Base-by-base conservation (phyloP, 1,140 invertebrate genomes). In the Thalassaphorura encarpata region DNA sequence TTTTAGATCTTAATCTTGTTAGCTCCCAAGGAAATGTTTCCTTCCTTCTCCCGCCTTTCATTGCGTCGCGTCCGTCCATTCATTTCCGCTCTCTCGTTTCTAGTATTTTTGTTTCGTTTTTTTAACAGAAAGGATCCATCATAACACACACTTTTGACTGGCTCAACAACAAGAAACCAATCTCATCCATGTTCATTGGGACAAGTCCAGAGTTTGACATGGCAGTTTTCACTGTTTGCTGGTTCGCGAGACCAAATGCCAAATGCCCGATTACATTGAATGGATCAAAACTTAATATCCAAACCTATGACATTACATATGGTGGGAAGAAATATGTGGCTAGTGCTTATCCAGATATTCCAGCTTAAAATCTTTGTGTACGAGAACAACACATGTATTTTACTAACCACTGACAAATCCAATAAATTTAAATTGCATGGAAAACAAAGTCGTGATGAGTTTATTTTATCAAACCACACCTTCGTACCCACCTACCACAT, bases 171-270 rank as follows among this genome's bases (percentile, higher is more conserved):
- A 76, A 81, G 45, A 93, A 93, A 69, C 82, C 83, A 0, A 82
- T 85, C 0, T 83, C 83, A 23, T 80, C 80, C 1, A 77, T 93
- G 72, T 91, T 93, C 66, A 77, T 95, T 57, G 91, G 91, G 26
- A 91, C 87, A 3, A 91, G 88, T 56, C 92, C 91, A 0, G 92
- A 95, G 74, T 77, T 95, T 61, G 91, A 96, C 73, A 80, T 97
- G 71, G 84, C 89, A 15, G 71, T 92, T 0, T 95, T 92, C 67
- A 90, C 89, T 0, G 77, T 90, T 8, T 92, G 89, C 66, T 90
- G 84, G 67, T 71, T 86, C 8, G 72, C 82, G 3, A 75, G 85
- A 54, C 78, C 80, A 1, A 81, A 86, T 61, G 71, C 75, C 52
- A 73, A 78, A 21, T 91, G 88, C 62, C 81, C 80, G 3, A 72